Conservation (phyloP, 2,113 vertebrate species). For the Promerops cafer region DNA sequence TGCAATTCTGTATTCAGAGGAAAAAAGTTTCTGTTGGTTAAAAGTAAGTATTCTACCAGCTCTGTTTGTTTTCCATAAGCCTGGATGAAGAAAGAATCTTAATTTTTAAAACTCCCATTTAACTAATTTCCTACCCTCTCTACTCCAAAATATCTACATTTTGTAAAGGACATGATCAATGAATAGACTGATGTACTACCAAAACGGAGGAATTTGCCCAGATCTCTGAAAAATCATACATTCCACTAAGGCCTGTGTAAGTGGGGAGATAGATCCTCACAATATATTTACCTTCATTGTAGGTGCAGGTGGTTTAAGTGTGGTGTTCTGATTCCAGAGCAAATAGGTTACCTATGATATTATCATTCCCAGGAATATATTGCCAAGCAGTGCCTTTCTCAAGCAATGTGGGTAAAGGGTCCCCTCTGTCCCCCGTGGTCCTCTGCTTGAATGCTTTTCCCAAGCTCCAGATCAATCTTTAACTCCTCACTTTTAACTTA, state of each 20-base stretch:
- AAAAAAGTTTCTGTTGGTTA: neutral
- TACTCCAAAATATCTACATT: neutral
- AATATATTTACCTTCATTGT: neutral
- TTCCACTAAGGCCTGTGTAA: neutral
- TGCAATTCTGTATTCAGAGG: neutral
- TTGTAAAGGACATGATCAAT: neutral
- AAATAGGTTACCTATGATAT: slow-evolving; percentile 47
- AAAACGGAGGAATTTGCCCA: neutral
- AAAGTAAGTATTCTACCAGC: neutral
- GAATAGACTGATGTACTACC: neutral
- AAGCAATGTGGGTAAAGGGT: neutral
- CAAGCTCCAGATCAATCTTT: slow-evolving; percentile 55
- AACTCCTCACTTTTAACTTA: slow-evolving; percentile 30
- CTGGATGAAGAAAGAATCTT: neutral
- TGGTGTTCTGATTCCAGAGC: neutral
- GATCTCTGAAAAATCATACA: neutral
- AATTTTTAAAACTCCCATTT: neutral
- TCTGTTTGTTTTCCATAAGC: neutral
- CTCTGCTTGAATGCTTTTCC: slow-evolving; percentile 58
- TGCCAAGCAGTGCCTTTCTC: neutral
- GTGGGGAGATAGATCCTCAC: neutral
- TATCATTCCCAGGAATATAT: neutral
- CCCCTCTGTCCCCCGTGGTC: neutral
- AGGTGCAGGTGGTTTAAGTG: neutral
- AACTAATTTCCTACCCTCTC: neutral